Base-by-base conservation (phyloP, 2,797 vertebrate genomes). In the Pseudochirops cupreus region DNA sequence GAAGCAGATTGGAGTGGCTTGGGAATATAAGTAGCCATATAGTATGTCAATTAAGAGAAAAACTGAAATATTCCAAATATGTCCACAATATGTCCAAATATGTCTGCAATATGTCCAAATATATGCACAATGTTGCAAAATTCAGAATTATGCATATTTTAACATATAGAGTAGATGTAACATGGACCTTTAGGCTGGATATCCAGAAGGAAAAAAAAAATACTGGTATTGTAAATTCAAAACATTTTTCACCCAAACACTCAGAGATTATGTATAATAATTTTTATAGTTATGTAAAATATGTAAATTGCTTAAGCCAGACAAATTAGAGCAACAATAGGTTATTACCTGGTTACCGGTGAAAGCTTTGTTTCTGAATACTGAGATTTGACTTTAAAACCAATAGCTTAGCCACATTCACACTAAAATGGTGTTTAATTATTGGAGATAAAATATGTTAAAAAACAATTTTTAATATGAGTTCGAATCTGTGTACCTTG, bases 1-100 rank as follows among this genome's bases (percentile, higher is more conserved):
- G 96, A 98, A 98, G 97, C 98, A 99, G 98, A 98, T 98, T 99
- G 98, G 98, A 98, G 97, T 98, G 98, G 98, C 97, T 98, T 98
- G 97, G 98, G 98, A 98, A 98, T 98, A 98, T 98, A 98, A 98
- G 98, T 98, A 98, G 98, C 97, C 98, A 98, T 98, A 98, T 98
- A 98, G 96, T 98, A 98, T 97, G 98, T 98, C 98, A 99, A 99
- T 99, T 99, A 98, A 98, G 97, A 98, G 98, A 98, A 98, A 98
- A 98, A 91, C 97, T 98, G 98, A 98, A 99, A 98, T 99, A 99
- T 98, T 98, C 98, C 98, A 98, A 99, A 98, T 99, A 99, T 98
- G 98, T 98, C 98, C 98, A 98, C 98, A 98, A 98, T 99, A 99
- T 99, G 98, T 99, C 98, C 98, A 99, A 99, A 98, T 99, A 99